Conservation (phyloP, 2,797 vertebrate species). For the Gymnocypris eckloni region DNA sequence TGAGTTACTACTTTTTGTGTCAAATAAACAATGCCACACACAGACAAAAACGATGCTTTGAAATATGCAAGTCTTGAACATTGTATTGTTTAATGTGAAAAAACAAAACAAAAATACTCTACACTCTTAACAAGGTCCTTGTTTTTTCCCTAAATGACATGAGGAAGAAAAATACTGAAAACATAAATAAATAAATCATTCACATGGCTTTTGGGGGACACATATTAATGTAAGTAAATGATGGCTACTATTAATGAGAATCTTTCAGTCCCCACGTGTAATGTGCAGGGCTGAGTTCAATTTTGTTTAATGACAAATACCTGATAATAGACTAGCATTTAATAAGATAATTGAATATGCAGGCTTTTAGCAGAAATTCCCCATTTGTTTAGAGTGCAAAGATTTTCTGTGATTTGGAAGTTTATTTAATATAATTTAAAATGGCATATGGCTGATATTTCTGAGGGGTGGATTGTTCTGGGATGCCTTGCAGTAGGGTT, state of each 20-base stretch:
- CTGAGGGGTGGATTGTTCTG: slow-evolving; percentile 8
- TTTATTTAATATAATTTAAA: slow-evolving; percentile 28
- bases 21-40: not conserved
- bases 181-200: too few relatives aligned
- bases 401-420: not conserved
- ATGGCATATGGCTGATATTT: slow-evolving; percentile 44
- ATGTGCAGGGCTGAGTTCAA: too few relatives aligned
- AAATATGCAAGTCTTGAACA: not conserved
- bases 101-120: not conserved
- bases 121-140: not conserved
- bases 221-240: too few relatives aligned
- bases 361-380: not conserved
- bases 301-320: not conserved
- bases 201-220: not conserved
- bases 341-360: not conserved
- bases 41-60: not conserved
- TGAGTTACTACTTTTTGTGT: too few relatives aligned
- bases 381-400: not conserved
- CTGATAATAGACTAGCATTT: not conserved
- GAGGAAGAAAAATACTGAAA: too few relatives aligned
- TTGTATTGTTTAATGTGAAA: not conserved
- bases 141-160: too few relatives aligned
- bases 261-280: too few relatives aligned
- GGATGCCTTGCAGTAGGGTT: slow-evolving; percentile 31
- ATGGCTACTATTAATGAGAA: not conserved